Evolutionary conservation across 2,888 invertebrate genomes (phyloP), one percentile per base, ranked within the genome.

Genomic region (Parasteatoda lunata): DNA sequence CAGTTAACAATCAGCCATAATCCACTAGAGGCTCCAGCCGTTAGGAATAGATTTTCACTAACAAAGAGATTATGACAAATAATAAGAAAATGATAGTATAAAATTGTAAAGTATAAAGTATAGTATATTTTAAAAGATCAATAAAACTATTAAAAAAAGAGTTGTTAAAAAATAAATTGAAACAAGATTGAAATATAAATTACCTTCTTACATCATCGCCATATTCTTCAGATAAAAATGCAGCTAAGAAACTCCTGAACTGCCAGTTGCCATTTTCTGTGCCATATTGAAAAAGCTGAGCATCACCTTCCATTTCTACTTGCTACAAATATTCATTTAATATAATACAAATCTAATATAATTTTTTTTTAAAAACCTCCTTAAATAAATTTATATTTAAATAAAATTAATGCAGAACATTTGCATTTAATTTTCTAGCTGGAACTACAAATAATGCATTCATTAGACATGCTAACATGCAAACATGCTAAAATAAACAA

Each of bases 1-100:
- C 94, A 90, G n/a, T 93, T 93, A 7, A 94, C 89, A 69, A 94
- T 91, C 65, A 94, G 90, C 90, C 94, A 93, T 3, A 95, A 90
- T 0, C 94, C 95, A 88, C 94, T 93, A 0, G 94, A 93, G 4
- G 95, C 94, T 0, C 95, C 94, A 54, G 93, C 93, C 0, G 94
- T 94, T 15, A 94, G 91, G 78, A 94, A 92, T 49, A 95, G 90
- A 89, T 94, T 92, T 80, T 93, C 91, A 89, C 94, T 94, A 89
- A 15, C 90, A 91, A 88, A 13, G 51, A 77, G 69, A 77, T 30
- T 30, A 30, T 30, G 30, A 30, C 30, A 30, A 30, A 30, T 30
- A 30, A 30, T 30, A 30, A 30, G 30, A 30, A 30, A 1, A 30
- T 30, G 30, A 30, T 30, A 30, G 30, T 30, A 30, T 30, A 30